Evolutionary conservation across 2,113 vertebrate genomes (phyloP).

Genomic region (Tyrannus savana): DNA sequence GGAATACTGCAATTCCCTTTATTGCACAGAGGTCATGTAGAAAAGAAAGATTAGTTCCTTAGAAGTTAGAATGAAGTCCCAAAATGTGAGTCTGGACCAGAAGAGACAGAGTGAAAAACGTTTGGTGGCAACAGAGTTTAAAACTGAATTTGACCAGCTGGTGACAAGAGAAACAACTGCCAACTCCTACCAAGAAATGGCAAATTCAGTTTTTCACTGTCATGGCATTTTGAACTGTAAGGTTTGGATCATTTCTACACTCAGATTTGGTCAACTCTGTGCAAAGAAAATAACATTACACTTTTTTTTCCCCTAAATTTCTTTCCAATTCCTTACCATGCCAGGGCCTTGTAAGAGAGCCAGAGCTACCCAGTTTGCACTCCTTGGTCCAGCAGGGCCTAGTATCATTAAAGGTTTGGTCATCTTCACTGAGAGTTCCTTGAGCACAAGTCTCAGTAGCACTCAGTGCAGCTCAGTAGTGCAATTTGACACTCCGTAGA

Average conservation of each 20-base stretch:
- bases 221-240: neutral
- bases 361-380: neutral
- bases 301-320: neutral
- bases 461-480: neutral
- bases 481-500: neutral
- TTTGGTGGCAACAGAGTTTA: neutral
- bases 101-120: neutral
- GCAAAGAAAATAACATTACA: neutral
- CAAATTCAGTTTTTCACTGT: neutral
- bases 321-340: neutral
- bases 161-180: neutral
- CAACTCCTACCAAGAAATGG: neutral
- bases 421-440: neutral
- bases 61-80: neutral
- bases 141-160: neutral
- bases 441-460: neutral
- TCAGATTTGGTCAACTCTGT: neutral
- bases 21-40: neutral
- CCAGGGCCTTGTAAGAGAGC: neutral
- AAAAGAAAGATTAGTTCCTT: neutral
- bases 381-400: neutral
- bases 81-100: neutral
- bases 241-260: neutral
- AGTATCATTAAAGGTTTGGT: neutral
- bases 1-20: neutral